Evolutionary conservation across 2,113 vertebrate genomes (phyloP).

Genomic region (Camelus dromedarius): DNA sequence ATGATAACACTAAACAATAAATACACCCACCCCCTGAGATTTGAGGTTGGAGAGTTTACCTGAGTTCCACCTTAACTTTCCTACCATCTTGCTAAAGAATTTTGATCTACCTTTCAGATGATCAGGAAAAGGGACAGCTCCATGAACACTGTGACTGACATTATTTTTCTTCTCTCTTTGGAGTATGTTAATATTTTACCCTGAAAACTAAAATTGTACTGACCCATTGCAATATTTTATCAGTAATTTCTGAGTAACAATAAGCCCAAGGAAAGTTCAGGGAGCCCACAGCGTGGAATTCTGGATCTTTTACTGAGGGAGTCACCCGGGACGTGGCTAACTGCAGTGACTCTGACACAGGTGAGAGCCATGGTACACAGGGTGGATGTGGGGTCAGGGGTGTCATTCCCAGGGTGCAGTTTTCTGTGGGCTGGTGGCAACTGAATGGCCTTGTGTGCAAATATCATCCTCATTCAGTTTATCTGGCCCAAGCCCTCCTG

Average conservation of each 20-base stretch:
- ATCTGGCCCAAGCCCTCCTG: neutral
- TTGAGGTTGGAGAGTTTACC: neutral
- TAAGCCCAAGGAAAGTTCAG: neutral
- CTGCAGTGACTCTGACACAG: neutral
- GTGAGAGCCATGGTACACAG: no score
- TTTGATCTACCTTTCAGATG: neutral
- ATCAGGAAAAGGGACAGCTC: neutral
- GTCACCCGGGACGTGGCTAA: neutral
- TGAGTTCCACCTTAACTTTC: neutral
- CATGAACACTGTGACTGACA: neutral
- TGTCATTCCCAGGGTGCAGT: neutral
- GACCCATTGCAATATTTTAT: neutral
- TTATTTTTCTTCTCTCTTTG: neutral
- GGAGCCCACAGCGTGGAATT: neutral
- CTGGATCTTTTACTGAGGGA: neutral
- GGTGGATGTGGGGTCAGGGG: no score
- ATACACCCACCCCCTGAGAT: neutral
- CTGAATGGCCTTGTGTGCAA: neutral
- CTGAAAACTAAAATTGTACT: neutral
- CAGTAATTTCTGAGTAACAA: neutral
- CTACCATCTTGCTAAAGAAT: neutral
- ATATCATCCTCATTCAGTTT: neutral
- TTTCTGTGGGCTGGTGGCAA: neutral
- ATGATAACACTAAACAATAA: neutral
- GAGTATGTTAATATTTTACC: neutral